These are phyloP conservation scores for Olivierus martensii DNA, from an alignment of 1,140 invertebrate species.

Conservation along the genomic window DNA sequence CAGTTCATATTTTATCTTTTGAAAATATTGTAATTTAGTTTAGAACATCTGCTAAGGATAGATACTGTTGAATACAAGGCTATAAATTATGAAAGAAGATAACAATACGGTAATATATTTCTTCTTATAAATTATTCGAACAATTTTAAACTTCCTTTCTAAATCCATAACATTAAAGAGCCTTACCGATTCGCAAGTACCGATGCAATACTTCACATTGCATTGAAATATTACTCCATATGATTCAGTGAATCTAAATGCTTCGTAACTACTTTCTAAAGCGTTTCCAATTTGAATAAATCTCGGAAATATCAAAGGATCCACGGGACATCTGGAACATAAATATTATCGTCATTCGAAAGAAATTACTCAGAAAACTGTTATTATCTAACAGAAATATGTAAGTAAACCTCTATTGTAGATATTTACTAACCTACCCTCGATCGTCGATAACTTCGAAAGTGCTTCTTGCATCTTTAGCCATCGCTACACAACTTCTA, in stretches of 20 bases:
- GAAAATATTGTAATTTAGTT: no score
- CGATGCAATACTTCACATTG: constrained; percentile 90
- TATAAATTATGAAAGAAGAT: no score
- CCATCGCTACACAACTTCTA: constrained; percentile 89
- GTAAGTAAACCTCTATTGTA: neutral
- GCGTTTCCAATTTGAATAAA: constrained; percentile 58
- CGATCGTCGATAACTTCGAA: constrained; percentile 93
- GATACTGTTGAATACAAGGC: no score
- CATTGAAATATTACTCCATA: constrained; percentile 95
- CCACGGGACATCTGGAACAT: constrained; percentile 63
- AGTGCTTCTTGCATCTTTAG: constrained; percentile 87
- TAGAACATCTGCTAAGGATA: no score
- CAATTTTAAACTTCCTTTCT: no score
- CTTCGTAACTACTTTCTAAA: constrained; percentile 79
- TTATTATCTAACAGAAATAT: no score
- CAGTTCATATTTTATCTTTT: no score
- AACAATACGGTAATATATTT: no score
- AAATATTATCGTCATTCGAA: neutral
- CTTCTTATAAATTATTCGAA: no score
- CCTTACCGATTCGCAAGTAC: constrained; percentile 75
- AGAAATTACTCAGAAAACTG: no score
- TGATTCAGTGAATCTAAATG: constrained; percentile 88
- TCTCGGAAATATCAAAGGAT: constrained; percentile 78
- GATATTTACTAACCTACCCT: constrained; percentile 43
- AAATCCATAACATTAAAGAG: no score